Conservation (phyloP, 2,888 invertebrate genomes). For the Zele albiditarsus region DNA sequence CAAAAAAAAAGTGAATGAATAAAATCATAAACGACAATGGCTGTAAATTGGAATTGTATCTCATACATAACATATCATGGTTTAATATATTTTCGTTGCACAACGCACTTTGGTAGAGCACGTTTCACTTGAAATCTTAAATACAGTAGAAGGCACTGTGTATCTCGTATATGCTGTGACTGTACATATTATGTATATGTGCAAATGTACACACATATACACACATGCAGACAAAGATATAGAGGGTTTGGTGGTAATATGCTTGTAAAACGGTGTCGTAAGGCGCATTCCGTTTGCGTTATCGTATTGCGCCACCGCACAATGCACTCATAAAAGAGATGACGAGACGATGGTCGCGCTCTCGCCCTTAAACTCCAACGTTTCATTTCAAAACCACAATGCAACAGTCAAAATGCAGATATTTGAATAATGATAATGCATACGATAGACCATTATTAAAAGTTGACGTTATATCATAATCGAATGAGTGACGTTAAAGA, state of each 20-base stretch:
- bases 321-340: conserved; percentile 55
- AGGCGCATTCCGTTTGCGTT: conserved; percentile 54
- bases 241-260: conserved; percentile 22
- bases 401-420: conserved; percentile 43
- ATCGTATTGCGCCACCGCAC: conserved; percentile 56
- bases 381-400: conserved; percentile 42
- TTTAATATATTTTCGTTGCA: conserved; percentile 5
- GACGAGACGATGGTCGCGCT: conserved; percentile 52
- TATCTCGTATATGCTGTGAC: conserved; percentile 13
- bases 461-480: neutral
- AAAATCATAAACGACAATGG: too few relatives aligned
- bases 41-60: too few relatives aligned
- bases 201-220: neutral
- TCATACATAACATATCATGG: neutral
- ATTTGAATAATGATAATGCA: neutral
- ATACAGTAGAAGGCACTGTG: conserved; percentile 39
- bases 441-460: neutral
- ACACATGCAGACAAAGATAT: neutral
- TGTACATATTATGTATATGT: conserved; percentile 12
- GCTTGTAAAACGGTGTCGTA: conserved; percentile 47
- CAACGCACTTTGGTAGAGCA: conserved; percentile 25
- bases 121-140: conserved; percentile 38
- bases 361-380: conserved; percentile 48
- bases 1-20: neutral
- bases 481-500: neutral